Conservation (phyloP, 23 tunicate species). For the Trididemnum miniatum region DNA sequence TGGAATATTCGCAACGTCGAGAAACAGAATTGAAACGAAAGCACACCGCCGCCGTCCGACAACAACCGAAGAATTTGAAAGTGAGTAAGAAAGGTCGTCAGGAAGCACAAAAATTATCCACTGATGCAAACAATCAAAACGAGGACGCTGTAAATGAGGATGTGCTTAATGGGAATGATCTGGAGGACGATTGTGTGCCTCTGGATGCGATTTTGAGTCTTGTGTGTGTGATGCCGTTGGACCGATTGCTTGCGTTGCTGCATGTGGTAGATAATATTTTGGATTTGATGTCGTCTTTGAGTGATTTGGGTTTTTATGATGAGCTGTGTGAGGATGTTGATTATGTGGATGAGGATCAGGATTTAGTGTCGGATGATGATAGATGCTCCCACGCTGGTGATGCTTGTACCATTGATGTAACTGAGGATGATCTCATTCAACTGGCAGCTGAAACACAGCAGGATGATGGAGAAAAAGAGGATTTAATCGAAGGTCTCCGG, state of each 20-base stretch:
- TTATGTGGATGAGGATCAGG: neutral
- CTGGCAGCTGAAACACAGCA: slow-evolving; percentile 81
- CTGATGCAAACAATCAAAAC: neutral
- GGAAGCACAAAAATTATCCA: neutral
- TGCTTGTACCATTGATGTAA: slow-evolving; percentile 50
- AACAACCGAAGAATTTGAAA: slow-evolving; percentile 91
- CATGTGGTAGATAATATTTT: slow-evolving; percentile 38
- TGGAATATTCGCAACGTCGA: slow-evolving; percentile 81
- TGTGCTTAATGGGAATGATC: neutral
- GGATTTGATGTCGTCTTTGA: slow-evolving; percentile 23
- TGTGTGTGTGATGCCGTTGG: slow-evolving; percentile 28
- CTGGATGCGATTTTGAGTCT: slow-evolving; percentile 11
- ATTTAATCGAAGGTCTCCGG: slow-evolving; percentile 57
- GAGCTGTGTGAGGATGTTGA: neutral
- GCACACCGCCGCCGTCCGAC: slow-evolving; percentile 75
- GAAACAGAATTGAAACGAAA: slow-evolving; percentile 79
- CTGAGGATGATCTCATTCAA: slow-evolving; percentile 69
- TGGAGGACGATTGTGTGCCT: slow-evolving; percentile 11
- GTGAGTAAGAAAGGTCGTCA: slow-evolving; percentile 38
- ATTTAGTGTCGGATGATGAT: neutral
- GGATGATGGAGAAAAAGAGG: slow-evolving; percentile 61
- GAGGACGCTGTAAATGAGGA: neutral
- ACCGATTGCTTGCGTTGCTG: neutral
- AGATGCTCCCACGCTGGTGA: neutral
- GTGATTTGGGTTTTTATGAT: slow-evolving; percentile 41